Percentiles rank a stretch among this genome's conserved stretches.
Evolutionary conservation across 2,888 invertebrate species (phyloP).

Genomic region (Apotomis turbidana): DNA sequence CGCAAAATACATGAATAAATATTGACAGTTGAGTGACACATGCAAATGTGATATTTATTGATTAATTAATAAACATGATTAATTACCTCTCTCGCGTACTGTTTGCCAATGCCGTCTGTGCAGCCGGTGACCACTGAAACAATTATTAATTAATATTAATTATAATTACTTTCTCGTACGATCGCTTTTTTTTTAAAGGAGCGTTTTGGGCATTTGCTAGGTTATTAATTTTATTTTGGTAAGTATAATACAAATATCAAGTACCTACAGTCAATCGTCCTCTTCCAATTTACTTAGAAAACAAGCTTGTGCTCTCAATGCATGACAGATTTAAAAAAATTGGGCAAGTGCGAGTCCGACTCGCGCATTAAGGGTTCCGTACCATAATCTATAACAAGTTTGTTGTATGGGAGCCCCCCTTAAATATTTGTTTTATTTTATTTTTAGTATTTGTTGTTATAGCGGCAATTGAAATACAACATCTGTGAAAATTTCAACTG

Average conservation of each 20-base stretch:
- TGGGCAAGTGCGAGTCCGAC: too few relatives aligned
- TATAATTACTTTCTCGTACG: conserved; percentile 11
- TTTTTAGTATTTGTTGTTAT: too few relatives aligned
- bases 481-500: too few relatives aligned
- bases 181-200: conserved; percentile 9
- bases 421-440: too few relatives aligned
- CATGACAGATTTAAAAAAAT: too few relatives aligned
- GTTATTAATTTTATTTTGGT: neutral
- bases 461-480: too few relatives aligned
- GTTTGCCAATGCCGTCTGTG: conserved; percentile 95
- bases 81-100: conserved; percentile 89
- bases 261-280: too few relatives aligned
- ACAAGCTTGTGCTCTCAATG: too few relatives aligned
- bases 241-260: neutral
- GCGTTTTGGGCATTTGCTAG: neutral
- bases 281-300: too few relatives aligned
- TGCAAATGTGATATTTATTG: conserved; percentile 16
- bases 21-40: conserved; percentile 18
- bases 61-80: conserved; percentile 33
- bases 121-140: conserved; percentile 93
- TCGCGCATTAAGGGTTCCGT: too few relatives aligned
- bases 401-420: too few relatives aligned
- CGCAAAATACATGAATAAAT: neutral
- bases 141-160: conserved; percentile 51
- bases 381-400: too few relatives aligned